Conservation (phyloP, 1,140 invertebrate species). For the Apis laboriosa region DNA sequence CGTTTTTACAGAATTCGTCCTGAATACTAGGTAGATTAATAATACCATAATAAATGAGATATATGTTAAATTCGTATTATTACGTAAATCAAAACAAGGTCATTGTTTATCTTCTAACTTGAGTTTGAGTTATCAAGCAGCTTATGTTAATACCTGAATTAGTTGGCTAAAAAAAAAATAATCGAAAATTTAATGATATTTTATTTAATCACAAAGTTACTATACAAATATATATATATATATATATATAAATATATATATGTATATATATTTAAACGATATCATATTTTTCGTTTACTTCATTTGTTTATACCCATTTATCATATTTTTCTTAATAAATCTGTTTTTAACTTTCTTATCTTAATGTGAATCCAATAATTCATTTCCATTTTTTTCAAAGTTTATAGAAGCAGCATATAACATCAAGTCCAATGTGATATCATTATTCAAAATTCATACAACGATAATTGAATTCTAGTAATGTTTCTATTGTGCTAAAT, state of each 20-base stretch:
- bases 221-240: background rate
- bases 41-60: constrained; percentile 21
- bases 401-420: background rate
- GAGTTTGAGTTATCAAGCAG: background rate
- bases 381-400: background rate
- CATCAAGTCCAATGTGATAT: no score
- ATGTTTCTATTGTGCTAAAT: background rate
- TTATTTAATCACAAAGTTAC: background rate
- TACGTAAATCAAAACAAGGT: constrained; percentile 30
- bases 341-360: background rate
- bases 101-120: constrained; percentile 14
- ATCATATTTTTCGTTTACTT: background rate
- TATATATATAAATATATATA: no score
- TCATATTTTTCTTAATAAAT: background rate
- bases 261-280: background rate
- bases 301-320: background rate
- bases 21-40: background rate
- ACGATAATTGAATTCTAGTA: no score
- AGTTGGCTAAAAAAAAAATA: background rate
- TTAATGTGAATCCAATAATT: background rate
- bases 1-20: background rate
- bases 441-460: no score
- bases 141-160: background rate
- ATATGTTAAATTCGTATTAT: constrained; percentile 38
- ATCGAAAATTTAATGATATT: background rate